Base-by-base conservation (phyloP, 1,140 invertebrate species). In the Nebria ingens region DNA sequence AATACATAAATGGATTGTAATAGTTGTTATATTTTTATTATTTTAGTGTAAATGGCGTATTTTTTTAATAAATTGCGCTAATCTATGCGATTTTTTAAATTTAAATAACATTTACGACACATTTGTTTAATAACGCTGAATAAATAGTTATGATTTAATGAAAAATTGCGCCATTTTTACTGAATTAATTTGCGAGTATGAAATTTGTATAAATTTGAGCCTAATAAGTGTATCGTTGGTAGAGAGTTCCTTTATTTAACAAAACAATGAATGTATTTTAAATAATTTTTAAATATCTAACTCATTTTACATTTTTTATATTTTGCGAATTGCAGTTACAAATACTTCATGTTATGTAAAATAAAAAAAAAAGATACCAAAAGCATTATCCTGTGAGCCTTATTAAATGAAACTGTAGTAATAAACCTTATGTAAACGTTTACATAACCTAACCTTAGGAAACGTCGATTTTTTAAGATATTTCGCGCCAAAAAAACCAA, bases 361-460 rank as follows among this genome's bases (percentile, higher is more conserved):
- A 17, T 45, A 45, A 11, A 45, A 45, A 11, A 45, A 45, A 11
- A 45, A 12, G 17, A 45, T 45, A 45, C 40, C 40, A 45, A 45
- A 45, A 45, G 40, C 40, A 45, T 12, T 45, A 45, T 45, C 40
- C 40, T 45, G 9, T 45, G 40, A 45, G 40, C 40, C 40, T 45
- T 45, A 45, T n/a, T 12, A 45, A 45, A 9, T 45, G 40, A 45
- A 45, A 45, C 40, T 12, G 40, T 45, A 45, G 40, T 45, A 45
- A 45, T 45, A 45, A 45, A 34, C 6, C 6, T 9, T 9, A 11
- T 45, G 40, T 45, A 45, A 45, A 45, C n/a, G 17, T 45, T 45
- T 45, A 45, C 17, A 45, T 45, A n/a, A n/a, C n/a, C n/a, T n/a
- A n/a, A 45, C 40, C 40, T 45, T 45, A 45, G 40, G 40, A 45